A percentile compares a stretch with the other conserved stretches of the same genome.
phyloP scores from a whole-genome alignment of 2,113 vertebrate species.

The Bambusicola thoracicus region DNA sequence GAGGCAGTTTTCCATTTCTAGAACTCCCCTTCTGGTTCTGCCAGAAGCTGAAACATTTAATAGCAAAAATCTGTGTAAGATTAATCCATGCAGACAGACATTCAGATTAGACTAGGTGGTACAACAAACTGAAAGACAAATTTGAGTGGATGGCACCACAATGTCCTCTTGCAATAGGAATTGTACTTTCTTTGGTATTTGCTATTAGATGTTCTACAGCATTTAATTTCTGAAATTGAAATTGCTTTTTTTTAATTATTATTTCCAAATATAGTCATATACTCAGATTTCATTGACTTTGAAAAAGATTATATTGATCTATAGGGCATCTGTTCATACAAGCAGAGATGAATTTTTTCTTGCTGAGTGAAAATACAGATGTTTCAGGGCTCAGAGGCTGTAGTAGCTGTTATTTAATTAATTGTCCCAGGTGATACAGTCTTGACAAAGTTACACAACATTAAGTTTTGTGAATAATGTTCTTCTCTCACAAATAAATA shows the following conservation, averaged over 20 bases:
- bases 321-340: accelerated
- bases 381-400: background rate
- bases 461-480: background rate
- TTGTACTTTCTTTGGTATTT: background rate
- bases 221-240: background rate
- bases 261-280: background rate
- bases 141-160: background rate
- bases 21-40: background rate
- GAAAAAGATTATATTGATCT: background rate
- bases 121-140: background rate
- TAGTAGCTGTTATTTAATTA: background rate
- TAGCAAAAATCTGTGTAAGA: background rate
- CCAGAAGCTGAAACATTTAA: background rate
- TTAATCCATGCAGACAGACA: background rate
- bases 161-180: background rate
- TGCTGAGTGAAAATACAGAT: background rate
- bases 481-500: background rate
- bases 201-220: background rate
- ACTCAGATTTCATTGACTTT: background rate
- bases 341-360: background rate
- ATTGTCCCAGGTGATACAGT: background rate
- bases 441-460: background rate
- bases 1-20: background rate
- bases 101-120: background rate
- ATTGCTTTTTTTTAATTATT: background rate